Evolutionary conservation across 2,113 vertebrate species (phyloP).

Genomic region (Scophthalmus maximus): DNA sequence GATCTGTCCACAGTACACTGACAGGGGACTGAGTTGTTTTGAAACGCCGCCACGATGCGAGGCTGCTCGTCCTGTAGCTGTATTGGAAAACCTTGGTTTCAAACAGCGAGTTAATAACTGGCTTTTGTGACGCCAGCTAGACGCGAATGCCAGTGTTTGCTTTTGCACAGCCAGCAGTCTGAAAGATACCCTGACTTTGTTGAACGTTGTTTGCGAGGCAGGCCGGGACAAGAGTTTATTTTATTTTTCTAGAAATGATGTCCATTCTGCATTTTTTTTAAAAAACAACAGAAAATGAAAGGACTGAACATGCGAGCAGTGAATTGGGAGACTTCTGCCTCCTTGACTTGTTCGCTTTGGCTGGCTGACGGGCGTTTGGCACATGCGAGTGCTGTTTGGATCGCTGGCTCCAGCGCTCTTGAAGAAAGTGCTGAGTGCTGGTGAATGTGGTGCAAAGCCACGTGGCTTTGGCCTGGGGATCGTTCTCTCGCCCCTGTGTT

Average conservation of each 20-base stretch:
- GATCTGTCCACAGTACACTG: slow-evolving; percentile 18
- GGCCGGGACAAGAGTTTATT: not conserved
- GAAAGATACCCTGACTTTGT: slow-evolving; percentile 23
- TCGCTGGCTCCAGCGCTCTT: slow-evolving; percentile 40
- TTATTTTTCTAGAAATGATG: not conserved
- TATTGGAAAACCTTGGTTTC: slow-evolving; percentile 31
- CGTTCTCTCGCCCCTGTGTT: slow-evolving; percentile 54
- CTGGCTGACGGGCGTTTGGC: slow-evolving; percentile 55
- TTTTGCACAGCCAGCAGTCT: slow-evolving; percentile 35
- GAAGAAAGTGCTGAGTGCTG: slow-evolving; percentile 76
- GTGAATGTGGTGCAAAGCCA: slow-evolving; percentile 72
- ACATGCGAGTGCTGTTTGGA: slow-evolving; percentile 29
- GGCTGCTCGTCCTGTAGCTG: slow-evolving; percentile 19
- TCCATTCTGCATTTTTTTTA: not conserved
- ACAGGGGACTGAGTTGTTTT: slow-evolving; percentile 15
- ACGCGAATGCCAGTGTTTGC: slow-evolving; percentile 35
- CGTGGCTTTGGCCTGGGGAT: slow-evolving; percentile 63
- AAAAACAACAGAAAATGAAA: slow-evolving; percentile 7
- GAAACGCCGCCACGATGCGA: slow-evolving; percentile 22
- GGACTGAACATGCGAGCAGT: slow-evolving; percentile 2
- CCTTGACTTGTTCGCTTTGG: slow-evolving; percentile 50
- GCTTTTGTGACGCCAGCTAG: slow-evolving; percentile 38
- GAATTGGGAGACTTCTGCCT: slow-evolving; percentile 34
- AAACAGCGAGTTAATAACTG: slow-evolving; percentile 36
- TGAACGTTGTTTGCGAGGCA: slow-evolving; percentile 8